These are phyloP conservation scores for Sialia sialis DNA, from an alignment of 2,113 vertebrate species.

Conservation along the genomic window DNA sequence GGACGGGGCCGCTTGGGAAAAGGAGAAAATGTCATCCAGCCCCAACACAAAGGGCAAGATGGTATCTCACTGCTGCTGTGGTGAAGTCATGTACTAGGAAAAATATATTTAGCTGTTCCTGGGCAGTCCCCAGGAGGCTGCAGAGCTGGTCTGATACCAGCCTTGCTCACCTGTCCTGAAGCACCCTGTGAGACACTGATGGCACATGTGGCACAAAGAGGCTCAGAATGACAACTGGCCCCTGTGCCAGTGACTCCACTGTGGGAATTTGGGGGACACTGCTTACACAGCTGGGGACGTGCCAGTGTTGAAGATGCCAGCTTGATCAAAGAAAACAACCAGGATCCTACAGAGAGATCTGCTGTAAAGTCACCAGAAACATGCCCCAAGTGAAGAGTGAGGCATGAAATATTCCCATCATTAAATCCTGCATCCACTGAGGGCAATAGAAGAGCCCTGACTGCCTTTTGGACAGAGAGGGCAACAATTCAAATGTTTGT, in stretches of 20 bases:
- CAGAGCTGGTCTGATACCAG: background rate
- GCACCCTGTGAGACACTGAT: fast-evolving
- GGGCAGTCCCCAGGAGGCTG: conserved; percentile 46
- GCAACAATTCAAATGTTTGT: conserved; percentile 5
- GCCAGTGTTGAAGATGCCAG: background rate
- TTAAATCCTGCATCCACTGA: background rate
- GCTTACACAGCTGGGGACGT: fast-evolving
- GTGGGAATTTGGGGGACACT: background rate
- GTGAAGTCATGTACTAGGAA: conserved; percentile 70
- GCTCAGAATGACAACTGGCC: background rate
- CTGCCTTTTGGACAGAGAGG: background rate
- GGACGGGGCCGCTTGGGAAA: conserved; percentile 64
- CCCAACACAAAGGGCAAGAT: conserved; percentile 76
- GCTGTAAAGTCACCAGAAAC: background rate
- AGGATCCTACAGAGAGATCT: background rate
- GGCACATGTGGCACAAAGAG: background rate
- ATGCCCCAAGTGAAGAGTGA: background rate
- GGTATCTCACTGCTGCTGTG: conserved; percentile 64
- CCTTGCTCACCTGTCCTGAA: background rate
- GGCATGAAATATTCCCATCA: background rate
- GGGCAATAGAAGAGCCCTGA: background rate
- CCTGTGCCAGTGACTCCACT: background rate
- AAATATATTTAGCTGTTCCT: conserved; percentile 68
- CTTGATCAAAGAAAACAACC: background rate
- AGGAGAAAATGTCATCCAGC: conserved; percentile 73